These are phyloP conservation scores for Temnothorax unifasciatus DNA, from an alignment of 2,888 invertebrate species.

Conservation along the genomic window DNA sequence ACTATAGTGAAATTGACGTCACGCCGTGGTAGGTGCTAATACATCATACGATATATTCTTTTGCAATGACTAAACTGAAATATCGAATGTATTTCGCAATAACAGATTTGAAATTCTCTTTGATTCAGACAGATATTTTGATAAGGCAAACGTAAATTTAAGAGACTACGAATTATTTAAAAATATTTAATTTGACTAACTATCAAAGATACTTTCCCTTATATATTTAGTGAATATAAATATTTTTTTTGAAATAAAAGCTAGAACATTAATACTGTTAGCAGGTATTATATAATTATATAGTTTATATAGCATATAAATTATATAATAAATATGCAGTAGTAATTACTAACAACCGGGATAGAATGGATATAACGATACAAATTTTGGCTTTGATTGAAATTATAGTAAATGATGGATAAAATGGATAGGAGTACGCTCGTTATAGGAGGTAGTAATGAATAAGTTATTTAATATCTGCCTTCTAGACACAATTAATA, in stretches of 20 bases:
- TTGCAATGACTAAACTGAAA: neutral
- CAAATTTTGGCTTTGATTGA: conserved; percentile 31
- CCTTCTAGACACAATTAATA: neutral
- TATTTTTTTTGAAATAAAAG: neutral
- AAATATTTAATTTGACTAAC: neutral
- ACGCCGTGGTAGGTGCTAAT: conserved; percentile 30
- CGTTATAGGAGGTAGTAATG: neutral
- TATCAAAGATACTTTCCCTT: neutral
- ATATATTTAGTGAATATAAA: neutral
- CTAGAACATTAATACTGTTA: neutral
- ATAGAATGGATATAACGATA: conserved; percentile 9
- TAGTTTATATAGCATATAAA: neutral
- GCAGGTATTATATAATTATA: neutral
- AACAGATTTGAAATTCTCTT: neutral
- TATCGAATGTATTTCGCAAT: neutral
- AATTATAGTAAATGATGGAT: conserved; percentile 27
- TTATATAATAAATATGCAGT: neutral
- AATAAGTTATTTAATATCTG: conserved; percentile 38
- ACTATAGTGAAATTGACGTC: conserved; percentile 44
- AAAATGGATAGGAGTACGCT: neutral
- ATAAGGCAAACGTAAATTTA: neutral
- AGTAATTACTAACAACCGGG: neutral
- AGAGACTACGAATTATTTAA: neutral
- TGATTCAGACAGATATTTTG: neutral
- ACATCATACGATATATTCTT: conserved; percentile 28